A percentile compares a stretch with the other conserved stretches of the same genome.
These are phyloP conservation scores for Oxycera nigricornis DNA, from an alignment of 2,888 invertebrate species.

Conservation along the genomic window DNA sequence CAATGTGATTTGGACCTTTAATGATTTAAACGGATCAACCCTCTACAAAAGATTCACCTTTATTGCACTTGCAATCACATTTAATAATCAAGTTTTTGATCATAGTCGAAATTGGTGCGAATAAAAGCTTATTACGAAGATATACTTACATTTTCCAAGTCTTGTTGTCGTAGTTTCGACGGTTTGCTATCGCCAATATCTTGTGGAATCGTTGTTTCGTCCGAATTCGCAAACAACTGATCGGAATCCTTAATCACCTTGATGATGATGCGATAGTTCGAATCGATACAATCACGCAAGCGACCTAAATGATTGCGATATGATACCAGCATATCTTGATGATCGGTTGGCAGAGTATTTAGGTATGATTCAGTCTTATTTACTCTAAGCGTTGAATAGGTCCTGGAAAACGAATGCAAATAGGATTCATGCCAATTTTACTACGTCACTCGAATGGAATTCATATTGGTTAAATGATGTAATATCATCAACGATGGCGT, in stretches of 20 bases:
- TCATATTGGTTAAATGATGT: too few relatives aligned
- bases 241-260: slow-evolving; percentile 63
- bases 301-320: slow-evolving; percentile 78
- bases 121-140: background rate
- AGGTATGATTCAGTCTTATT: slow-evolving; percentile 79
- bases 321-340: slow-evolving; percentile 76
- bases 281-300: slow-evolving; percentile 80
- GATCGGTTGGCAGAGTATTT: slow-evolving; percentile 73
- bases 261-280: slow-evolving; percentile 62
- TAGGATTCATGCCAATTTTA: too few relatives aligned
- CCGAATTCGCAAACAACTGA: slow-evolving; percentile 64
- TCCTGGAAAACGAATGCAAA: slow-evolving; percentile 70
- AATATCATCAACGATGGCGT: too few relatives aligned
- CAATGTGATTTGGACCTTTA: slow-evolving; percentile 87
- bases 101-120: background rate
- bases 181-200: slow-evolving; percentile 49
- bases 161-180: slow-evolving; percentile 56
- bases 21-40: slow-evolving; percentile 61
- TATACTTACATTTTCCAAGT: slow-evolving; percentile 59
- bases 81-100: background rate
- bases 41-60: slow-evolving; percentile 38
- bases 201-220: slow-evolving; percentile 9
- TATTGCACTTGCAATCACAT: background rate
- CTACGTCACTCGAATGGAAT: too few relatives aligned
- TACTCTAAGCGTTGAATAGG: slow-evolving; percentile 77